Percentiles rank a stretch among this genome's conserved stretches.
Conservation (phyloP, 2,113 vertebrate genomes). For the Salvator merianae region DNA sequence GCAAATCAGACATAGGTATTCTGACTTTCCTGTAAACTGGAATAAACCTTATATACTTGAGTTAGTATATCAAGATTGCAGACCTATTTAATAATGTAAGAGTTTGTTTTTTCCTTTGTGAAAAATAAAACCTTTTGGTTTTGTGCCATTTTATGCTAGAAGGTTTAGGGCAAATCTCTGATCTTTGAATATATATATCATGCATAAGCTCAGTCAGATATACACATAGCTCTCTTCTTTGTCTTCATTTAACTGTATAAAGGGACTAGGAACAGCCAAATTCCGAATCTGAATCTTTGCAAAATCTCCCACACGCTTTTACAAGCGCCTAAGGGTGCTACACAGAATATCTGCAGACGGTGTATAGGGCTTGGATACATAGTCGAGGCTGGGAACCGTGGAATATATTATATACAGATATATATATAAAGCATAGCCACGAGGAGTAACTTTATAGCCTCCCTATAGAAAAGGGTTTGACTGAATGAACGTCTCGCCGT, state of each 20-base stretch:
- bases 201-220: neutral
- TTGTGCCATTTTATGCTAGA: neutral
- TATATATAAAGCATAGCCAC: neutral
- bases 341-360: neutral
- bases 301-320: neutral
- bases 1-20: constrained; percentile 38
- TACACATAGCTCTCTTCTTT: neutral
- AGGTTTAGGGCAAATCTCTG: neutral
- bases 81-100: neutral
- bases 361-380: neutral
- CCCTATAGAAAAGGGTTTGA: neutral
- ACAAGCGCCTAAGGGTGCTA: no score
- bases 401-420: neutral
- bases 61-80: neutral
- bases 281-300: neutral
- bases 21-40: neutral
- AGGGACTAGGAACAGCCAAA: neutral
- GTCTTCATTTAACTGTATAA: neutral
- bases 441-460: neutral
- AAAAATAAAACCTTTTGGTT: neutral
- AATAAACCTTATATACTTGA: neutral
- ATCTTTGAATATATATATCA: neutral
- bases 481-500: no score
- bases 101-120: neutral
- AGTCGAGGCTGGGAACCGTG: neutral